Conservation (phyloP, 2,113 vertebrate species). For the Mesocricetus auratus region DNA sequence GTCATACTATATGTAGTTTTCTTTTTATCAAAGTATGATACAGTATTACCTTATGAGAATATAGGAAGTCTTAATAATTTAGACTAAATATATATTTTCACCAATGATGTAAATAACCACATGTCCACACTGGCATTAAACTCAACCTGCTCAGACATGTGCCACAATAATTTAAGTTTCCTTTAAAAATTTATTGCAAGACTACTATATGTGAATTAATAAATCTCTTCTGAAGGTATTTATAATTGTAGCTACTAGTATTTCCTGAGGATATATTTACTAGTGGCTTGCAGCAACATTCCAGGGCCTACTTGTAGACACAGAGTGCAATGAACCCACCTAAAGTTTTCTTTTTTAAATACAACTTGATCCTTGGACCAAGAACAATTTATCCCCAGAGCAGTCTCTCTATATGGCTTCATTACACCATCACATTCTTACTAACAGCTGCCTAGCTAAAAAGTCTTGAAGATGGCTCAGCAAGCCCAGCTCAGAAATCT, state of each 20-base stretch:
- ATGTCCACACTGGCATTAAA: slow-evolving; percentile 24
- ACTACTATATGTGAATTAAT: slow-evolving; percentile 33
- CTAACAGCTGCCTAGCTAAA: slow-evolving; percentile 80
- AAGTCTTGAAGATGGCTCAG: slow-evolving; percentile 58
- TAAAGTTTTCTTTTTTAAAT: slow-evolving; percentile 72
- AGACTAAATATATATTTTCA: slow-evolving; percentile 58
- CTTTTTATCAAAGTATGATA: slow-evolving; percentile 52
- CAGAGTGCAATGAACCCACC: slow-evolving; percentile 37
- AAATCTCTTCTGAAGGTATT: slow-evolving; percentile 63
- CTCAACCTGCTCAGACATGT: slow-evolving; percentile 35
- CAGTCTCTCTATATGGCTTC: slow-evolving; percentile 70
- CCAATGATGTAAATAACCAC: not conserved
- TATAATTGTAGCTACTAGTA: slow-evolving; percentile 55
- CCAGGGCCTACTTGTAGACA: slow-evolving; percentile 28
- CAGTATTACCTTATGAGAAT: slow-evolving; percentile 31
- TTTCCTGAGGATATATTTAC: slow-evolving; percentile 65
- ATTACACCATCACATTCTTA: slow-evolving; percentile 78
- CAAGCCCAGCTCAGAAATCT: slow-evolving; percentile 56
- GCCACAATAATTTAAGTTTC: slow-evolving; percentile 3
- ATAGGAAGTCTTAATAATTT: slow-evolving; percentile 37
- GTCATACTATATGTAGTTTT: not conserved
- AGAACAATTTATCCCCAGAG: slow-evolving; percentile 75
- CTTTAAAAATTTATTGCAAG: slow-evolving; percentile 63
- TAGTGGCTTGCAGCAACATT: slow-evolving; percentile 64
- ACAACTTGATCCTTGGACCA: slow-evolving; percentile 68